Evolutionary conservation across 2,797 vertebrate genomes (phyloP), one percentile per base, ranked within the genome.

Genomic region (Cossypha heuglini): DNA sequence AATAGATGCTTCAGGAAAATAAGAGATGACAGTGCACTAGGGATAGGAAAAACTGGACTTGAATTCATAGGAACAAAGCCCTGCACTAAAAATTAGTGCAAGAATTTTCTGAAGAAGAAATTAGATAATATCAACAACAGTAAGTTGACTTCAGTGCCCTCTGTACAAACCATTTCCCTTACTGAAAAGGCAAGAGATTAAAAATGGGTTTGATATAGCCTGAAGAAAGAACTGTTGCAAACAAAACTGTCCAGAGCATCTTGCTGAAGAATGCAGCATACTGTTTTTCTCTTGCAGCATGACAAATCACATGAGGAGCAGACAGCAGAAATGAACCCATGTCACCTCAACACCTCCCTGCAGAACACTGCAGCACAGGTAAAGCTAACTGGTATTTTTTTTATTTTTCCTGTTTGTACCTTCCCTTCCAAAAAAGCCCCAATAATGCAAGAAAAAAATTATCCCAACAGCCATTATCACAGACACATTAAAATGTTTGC

Each of bases 241-340:
- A 88, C 3, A 0, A 62, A 85, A 85, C 64, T 77, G 86, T 54
- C 31, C 3, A 1, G 48, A 89, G 43, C 42, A 63, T 67, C 88
- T 61, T 84, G 69, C 66, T 94, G 72, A 83, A 96, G 81, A 91
- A 95, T 20, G 58, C 62, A 69, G 40, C 5, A 16, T 38, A 66
- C 87, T 78, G 79, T 75, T 86, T 93, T 43, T 86, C 31, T 74
- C 75, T 33, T 81, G 58, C 79, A 83, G 79, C 78, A 82, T 35
- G 55, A 94, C 82, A 95, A 93, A 86, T 75, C 68, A 80, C 72
- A 87, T 1, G 35, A 92, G 64, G 42, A 93, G 10, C 72, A 83
- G 38, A 94, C 52, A 83, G 63, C 54, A 91, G 74, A 74, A 91
- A 94, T 61, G 79, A 94, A 93, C 71, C 54, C 82, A 59, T 80